Percentiles rank a stretch among this genome's conserved stretches.
phyloP scores from a whole-genome alignment of 2,888 invertebrate genomes.

The Andrena trimmerana region DNA sequence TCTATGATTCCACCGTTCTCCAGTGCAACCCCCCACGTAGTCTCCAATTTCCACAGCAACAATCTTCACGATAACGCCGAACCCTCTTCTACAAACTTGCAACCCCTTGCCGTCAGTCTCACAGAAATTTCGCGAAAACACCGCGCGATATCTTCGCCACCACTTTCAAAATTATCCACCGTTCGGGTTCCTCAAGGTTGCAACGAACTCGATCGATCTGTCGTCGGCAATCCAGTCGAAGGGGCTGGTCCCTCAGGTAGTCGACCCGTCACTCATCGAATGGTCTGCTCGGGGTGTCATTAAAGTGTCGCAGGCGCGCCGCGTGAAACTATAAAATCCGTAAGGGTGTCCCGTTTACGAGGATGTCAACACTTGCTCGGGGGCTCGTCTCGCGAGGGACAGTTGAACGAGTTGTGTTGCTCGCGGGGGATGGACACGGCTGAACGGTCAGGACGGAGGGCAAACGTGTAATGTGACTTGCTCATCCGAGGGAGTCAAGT shows the following conservation, averaged over 20 bases:
- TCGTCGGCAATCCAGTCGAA: background rate
- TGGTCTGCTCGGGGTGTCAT: background rate
- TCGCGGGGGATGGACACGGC: constrained; percentile 68
- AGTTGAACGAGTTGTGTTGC: constrained; percentile 26
- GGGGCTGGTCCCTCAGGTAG: background rate
- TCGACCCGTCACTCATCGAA: background rate
- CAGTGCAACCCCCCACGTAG: background rate
- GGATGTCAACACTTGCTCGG: constrained; percentile 22
- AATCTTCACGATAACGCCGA: no score
- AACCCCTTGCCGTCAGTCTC: background rate
- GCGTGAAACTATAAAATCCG: background rate
- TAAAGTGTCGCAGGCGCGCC: background rate
- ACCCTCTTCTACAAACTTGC: background rate
- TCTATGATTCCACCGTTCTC: background rate
- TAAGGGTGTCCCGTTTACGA: constrained; percentile 3
- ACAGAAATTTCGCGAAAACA: background rate
- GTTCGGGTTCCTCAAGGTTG: no score
- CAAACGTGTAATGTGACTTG: constrained; percentile 83
- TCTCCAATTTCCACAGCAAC: no score
- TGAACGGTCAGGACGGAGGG: constrained; percentile 83
- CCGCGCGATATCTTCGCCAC: background rate
- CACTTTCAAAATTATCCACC: background rate
- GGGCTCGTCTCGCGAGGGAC: constrained; percentile 15
- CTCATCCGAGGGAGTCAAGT: constrained; percentile 82
- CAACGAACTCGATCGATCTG: background rate